Conservation (phyloP, 2,113 vertebrate species). For the Chrysemys picta region DNA sequence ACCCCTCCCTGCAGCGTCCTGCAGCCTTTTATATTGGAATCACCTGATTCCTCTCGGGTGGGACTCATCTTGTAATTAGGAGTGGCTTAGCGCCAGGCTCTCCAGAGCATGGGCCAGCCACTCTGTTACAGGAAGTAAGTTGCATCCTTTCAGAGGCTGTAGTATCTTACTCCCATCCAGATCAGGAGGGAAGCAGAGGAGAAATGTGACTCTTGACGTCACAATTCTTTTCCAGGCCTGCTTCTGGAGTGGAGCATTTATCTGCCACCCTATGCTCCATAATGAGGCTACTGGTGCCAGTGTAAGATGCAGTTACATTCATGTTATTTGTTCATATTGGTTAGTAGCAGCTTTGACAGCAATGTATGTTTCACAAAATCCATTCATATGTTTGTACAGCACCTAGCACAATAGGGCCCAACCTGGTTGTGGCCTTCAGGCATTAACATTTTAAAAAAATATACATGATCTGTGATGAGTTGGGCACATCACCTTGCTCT, state of each 20-base stretch:
- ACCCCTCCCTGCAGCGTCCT: not conserved
- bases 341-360: not conserved
- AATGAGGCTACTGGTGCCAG: not conserved
- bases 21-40: not conserved
- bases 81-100: not conserved
- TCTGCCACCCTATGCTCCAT: not conserved
- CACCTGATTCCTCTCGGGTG: not conserved
- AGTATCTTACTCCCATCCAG: not conserved
- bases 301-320: not conserved
- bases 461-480: fast-evolving
- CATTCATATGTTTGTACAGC: not conserved
- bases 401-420: not conserved
- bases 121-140: not conserved
- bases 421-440: not conserved
- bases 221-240: not conserved
- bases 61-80: not conserved
- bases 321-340: not conserved
- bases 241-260: not conserved
- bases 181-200: not conserved
- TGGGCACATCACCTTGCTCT: not conserved
- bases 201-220: not conserved
- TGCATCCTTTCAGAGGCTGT: not conserved
- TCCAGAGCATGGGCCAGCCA: too few species aligned
- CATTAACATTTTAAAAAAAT: fast-evolving
- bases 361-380: not conserved